Evolutionary conservation across 1,140 invertebrate species (phyloP).

Genomic region (Trypoxylus dichotomus): DNA sequence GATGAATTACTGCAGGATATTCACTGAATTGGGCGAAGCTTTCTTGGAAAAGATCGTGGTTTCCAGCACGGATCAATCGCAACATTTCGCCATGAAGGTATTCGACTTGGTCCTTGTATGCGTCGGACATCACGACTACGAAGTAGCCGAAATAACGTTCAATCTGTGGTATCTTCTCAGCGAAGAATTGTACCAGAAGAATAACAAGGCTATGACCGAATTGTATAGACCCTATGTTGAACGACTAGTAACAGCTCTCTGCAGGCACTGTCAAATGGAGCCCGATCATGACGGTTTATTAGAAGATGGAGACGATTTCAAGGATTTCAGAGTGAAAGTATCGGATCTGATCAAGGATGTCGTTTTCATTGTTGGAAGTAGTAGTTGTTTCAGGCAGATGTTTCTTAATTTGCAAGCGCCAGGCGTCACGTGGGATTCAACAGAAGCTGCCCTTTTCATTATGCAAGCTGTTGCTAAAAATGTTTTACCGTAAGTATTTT

Average conservation of each 20-base stretch:
- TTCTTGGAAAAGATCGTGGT: constrained; percentile 84
- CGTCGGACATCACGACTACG: constrained; percentile 96
- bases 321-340: constrained; percentile 88
- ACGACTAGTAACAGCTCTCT: constrained; percentile 80
- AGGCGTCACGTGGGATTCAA: constrained; percentile 83
- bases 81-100: constrained; percentile 82
- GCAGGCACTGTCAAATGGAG: constrained; percentile 88
- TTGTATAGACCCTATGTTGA: constrained; percentile 90
- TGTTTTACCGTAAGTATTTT: constrained; percentile 85
- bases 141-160: constrained; percentile 97
- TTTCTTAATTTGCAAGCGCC: constrained; percentile 71
- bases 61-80: constrained; percentile 56
- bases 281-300: constrained; percentile 87
- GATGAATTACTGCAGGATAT: constrained; percentile 91
- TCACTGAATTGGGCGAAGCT: constrained; percentile 91
- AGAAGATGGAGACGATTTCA: constrained; percentile 82
- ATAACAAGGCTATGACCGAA: constrained; percentile 75
- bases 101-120: constrained; percentile 89
- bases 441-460: constrained; percentile 93
- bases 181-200: constrained; percentile 89
- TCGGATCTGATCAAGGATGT: constrained; percentile 95
- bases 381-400: constrained; percentile 90
- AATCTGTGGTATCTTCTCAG: constrained; percentile 96
- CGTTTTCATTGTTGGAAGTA: constrained; percentile 94
- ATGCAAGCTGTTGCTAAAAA: constrained; percentile 96